Base-by-base conservation (phyloP, 2,113 vertebrate species). In the Gymnobelideus leadbeateri region DNA sequence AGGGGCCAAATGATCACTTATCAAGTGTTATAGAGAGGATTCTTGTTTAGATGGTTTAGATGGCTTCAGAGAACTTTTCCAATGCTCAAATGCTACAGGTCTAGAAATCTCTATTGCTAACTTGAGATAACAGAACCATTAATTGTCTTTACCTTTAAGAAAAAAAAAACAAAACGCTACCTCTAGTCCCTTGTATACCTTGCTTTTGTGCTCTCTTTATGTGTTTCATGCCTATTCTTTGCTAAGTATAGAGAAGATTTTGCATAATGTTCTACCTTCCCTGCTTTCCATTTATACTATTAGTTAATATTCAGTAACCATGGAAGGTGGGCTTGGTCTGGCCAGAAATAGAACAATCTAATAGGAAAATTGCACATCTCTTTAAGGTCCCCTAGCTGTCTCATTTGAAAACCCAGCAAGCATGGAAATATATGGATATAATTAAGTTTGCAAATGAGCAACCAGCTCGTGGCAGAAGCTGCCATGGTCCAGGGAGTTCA, bases 401-500 rank as follows among this genome's bases (percentile, higher is more conserved):
- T 90, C 50, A 91, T 90, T 92, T 94, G 94, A 96, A 96, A 97
- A 93, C 84, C 16, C 11, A 94, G 31, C 37, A 50, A 92, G 52
- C 84, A 12, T 57, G 54, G 26, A 96, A 97, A 95, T 96, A 90
- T 96, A 96, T 95, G 68, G n/a, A 84, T 84, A 84, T 84, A 84
- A 84, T 43, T 84, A 84, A 84, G 68, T 84, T 84, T 84, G 68
- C 68, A 84, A 84, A 96, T 96, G 95, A 53, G n/a, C 52, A 92
- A 93, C 47, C 8, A 5, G 28, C 54, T 96, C 84, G 50, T n/a
- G 77, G 54, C 50, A 1, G 0, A 47, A 94, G 61, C 43, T 89
- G 61, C 91, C 24, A 49, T 91, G 51, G 52, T 57, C 21, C 51
- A 84, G 5, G 0, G 19, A 54, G 47, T 91, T 90, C 61, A 91